Conservation (phyloP, 2,113 vertebrate genomes). For the Alethe diademata region DNA sequence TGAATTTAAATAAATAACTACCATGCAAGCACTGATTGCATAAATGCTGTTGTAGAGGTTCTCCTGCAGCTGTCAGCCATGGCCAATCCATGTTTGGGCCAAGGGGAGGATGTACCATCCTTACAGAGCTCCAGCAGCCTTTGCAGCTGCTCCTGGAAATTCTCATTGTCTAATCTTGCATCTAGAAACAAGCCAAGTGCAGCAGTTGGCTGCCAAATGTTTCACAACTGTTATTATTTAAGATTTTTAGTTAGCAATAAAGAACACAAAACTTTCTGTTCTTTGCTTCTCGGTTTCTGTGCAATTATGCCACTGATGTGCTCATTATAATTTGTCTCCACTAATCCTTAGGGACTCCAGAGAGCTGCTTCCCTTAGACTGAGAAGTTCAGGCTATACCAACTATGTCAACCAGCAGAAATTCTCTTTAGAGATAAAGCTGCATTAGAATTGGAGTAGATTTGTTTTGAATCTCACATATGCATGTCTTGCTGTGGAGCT, state of each 20-base stretch:
- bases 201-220: not conserved
- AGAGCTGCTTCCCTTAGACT: not conserved
- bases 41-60: not conserved
- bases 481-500: not conserved
- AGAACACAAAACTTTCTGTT: not conserved
- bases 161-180: not conserved
- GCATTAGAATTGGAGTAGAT: not conserved
- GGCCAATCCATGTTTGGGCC: accelerated
- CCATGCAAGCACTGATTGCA: not conserved
- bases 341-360: slow-evolving; percentile 7
- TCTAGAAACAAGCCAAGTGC: not conserved
- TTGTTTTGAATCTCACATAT: not conserved
- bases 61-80: not conserved
- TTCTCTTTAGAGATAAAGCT: not conserved
- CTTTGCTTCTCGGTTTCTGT: not conserved
- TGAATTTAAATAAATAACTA: not conserved
- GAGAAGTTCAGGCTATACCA: not conserved
- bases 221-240: not conserved
- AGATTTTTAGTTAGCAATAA: slow-evolving; percentile 10
- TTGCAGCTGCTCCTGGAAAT: not conserved
- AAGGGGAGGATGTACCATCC: not conserved
- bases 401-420: not conserved
- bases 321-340: slow-evolving; percentile 2
- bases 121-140: not conserved
- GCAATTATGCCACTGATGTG: not conserved